Evolutionary conservation across 2,797 vertebrate species (phyloP).

Genomic region (Neomorphus geoffroyi): DNA sequence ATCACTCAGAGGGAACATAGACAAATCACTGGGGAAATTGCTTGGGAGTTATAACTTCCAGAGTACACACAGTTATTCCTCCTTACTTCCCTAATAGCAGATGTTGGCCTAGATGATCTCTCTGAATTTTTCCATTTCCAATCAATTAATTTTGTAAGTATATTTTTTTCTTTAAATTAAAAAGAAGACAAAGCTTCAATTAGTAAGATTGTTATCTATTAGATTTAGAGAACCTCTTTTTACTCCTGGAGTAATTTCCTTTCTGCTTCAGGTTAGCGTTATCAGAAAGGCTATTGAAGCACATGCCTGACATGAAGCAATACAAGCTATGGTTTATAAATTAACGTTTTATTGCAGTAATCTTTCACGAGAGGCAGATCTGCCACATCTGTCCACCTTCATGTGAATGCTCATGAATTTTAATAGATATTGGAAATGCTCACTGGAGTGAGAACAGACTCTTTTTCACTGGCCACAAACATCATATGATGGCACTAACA

Average conservation of each 20-base stretch:
- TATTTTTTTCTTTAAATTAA: not conserved
- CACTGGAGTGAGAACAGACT: not conserved
- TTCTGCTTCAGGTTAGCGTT: not conserved
- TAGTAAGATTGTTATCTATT: not conserved
- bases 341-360: slow-evolving; percentile 25
- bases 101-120: not conserved
- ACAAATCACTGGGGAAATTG: not conserved
- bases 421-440: slow-evolving; percentile 22
- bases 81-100: rapidly evolving
- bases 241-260: not conserved
- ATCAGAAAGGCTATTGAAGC: not conserved
- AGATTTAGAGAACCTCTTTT: not conserved
- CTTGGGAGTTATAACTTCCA: not conserved
- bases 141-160: not conserved
- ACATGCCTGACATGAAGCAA: not conserved
- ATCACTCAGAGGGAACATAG: not conserved
- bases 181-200: not conserved
- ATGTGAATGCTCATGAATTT: slow-evolving; percentile 34
- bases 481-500: not conserved
- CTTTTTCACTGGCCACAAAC: slow-evolving; percentile 6
- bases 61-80: not conserved
- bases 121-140: not conserved
- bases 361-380: not conserved
- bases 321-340: not conserved
- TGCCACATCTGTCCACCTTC: not conserved